Evolutionary conservation across 92 coral and sea anemone species (phyloP), one percentile per base, ranked within the genome.

Genomic region (Plumapathes pennacea): DNA sequence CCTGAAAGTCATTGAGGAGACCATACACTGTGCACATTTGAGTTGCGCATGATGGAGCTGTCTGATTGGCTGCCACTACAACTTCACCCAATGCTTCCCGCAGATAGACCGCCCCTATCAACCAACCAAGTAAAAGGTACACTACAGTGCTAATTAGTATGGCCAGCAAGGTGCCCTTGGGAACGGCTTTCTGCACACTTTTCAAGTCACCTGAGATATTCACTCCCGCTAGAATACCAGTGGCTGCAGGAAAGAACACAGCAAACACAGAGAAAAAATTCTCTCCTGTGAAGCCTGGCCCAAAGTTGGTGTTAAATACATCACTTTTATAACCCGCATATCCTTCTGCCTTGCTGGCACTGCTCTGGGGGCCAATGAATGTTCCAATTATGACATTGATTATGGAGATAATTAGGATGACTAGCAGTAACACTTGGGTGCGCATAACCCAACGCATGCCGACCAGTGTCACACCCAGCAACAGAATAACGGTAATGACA

Each of bases 181-280:
- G 99, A 23, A 94, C 81, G 15, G 99, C 96, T 46, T 92, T 72
- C 49, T 80, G 83, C 20, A 85, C 86, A 36, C 68, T 83, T 68
- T 79, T 84, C 19, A 94, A 80, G 70, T 94, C 99, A 7, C 97
- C 97, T 19, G 97, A 89, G 28, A 94, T 94, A 50, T 89, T 94
- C 0, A 94, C 99, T 12, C 99, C 99, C 9, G 97, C 99, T 28
- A 94, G 81, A 69, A 94, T 94, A 9, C 96, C 96, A 17, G 97
- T 89, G 8, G 97, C 97, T 10, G 99, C 99, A 9, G 99, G 99
- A 50, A 94, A 94, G 75, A 89, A 94, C 17, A 94, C 96, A 23
- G 99, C 85, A 56, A 94, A 94, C 43, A 94, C 99, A 1, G 99
- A 76, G 42, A 94, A 89, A 43, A 94, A 88, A 25, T 82, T 79